A percentile compares a stretch with the other conserved stretches of the same genome.
Evolutionary conservation across 2,888 invertebrate genomes (phyloP).

Genomic region (Automeris io): DNA sequence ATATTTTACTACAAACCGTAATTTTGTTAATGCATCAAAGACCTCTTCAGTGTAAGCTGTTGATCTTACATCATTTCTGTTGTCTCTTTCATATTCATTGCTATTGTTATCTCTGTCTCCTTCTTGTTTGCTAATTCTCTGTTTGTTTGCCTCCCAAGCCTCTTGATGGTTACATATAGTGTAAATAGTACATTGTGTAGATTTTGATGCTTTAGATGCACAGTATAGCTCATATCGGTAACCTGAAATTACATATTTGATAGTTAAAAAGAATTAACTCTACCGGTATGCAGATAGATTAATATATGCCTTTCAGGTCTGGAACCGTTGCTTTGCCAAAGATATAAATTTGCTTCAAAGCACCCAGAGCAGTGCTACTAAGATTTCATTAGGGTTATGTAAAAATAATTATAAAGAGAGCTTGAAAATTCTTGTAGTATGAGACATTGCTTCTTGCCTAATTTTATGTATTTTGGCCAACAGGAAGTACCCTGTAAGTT

Average conservation of each 20-base stretch:
- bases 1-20: conserved; percentile 36
- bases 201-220: conserved; percentile 90
- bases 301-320: too few species aligned
- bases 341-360: too few species aligned
- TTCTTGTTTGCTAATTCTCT: conserved; percentile 45
- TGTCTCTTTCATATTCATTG: conserved; percentile 7
- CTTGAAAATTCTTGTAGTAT: too few species aligned
- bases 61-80: background rate
- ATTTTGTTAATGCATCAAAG: conserved; percentile 86
- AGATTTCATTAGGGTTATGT: too few species aligned
- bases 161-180: conserved; percentile 85
- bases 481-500: too few species aligned
- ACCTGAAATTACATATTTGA: conserved; percentile 70
- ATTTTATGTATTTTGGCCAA: too few species aligned
- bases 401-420: too few species aligned
- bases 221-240: conserved; percentile 97
- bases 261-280: too few species aligned
- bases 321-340: too few species aligned
- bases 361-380: too few species aligned
- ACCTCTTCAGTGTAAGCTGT: conserved; percentile 81
- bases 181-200: conserved; percentile 92
- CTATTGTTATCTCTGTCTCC: conserved; percentile 1
- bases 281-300: too few species aligned
- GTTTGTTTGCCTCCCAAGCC: conserved; percentile 86
- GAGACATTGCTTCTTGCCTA: too few species aligned